These are phyloP conservation scores for Brachirus orientalis DNA, from an alignment of 2,113 vertebrate species.

Conservation along the genomic window DNA sequence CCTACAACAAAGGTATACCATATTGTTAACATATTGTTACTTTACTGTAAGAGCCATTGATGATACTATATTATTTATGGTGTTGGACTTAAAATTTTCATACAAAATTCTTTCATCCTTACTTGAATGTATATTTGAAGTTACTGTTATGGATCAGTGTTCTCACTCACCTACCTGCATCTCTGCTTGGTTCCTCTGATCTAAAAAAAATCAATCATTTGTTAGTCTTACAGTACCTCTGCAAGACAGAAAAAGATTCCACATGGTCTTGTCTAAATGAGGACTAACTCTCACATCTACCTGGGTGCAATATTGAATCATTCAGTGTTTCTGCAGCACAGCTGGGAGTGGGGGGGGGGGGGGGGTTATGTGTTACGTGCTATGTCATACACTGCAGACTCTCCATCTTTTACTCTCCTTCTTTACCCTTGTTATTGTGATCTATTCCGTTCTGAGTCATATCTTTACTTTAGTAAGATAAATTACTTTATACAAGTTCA, in stretches of 20 bases:
- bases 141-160: too few relatives aligned
- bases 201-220: too few relatives aligned
- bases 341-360: too few relatives aligned
- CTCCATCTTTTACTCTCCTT: slow-evolving; percentile 29
- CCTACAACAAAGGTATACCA: too few relatives aligned
- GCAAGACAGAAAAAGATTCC: neutral
- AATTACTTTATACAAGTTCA: neutral
- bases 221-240: neutral
- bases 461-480: neutral
- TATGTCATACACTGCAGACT: neutral
- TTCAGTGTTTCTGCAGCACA: neutral
- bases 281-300: neutral
- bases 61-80: neutral
- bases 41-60: too few relatives aligned
- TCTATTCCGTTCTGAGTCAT: slow-evolving; percentile 44
- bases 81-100: neutral
- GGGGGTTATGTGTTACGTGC: too few relatives aligned
- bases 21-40: too few relatives aligned
- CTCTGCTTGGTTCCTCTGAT: too few relatives aligned
- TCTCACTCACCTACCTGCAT: too few relatives aligned
- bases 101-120: too few relatives aligned
- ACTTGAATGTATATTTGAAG: too few relatives aligned
- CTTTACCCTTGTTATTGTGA: neutral
- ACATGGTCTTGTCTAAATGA: neutral
- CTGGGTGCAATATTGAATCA: slow-evolving; percentile 10